Base-by-base conservation (phyloP, 2,113 vertebrate genomes). In the Synchiropus splendidus region DNA sequence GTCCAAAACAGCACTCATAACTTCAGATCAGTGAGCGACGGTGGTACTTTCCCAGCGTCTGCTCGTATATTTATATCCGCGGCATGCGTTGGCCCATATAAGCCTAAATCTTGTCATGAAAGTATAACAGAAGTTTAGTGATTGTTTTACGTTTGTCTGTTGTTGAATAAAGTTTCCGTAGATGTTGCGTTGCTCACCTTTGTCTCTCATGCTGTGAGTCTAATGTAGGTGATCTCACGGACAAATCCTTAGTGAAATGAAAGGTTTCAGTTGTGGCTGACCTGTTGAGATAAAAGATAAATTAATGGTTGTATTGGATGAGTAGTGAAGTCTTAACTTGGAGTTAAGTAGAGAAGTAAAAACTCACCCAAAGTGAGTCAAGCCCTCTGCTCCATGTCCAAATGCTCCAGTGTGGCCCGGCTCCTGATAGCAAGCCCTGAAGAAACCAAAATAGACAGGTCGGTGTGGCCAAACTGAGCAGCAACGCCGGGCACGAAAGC, bases 381-480 rank as follows among this genome's bases (percentile, higher is more conserved):
- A 74, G 58, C 35, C 45, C 36, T 61, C 42, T 55, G 56, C 59
- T 75, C 65, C 72, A 73, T 71, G 62, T 61, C 74, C 42, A 58
- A 64, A 64, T 45, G 52, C 49, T 42, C 40, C 54, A 50, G 45
- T 54, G 62, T 43, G 55, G 21, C 48, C 13, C 39, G 67, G 34
- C 67, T 66, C 54, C 64, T 59, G 57, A 66, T 58, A 78, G 77
- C 73, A 35, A 52, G 68, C 72, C 81, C 77, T 76, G 67, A 83
- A 77, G 52, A 58, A 64, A 86, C 87, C 81, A 84, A 88, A 87
- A 86, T 85, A 89, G 87, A 85, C 61, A 57, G 82, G 75, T 65
- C 46, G 66, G 77, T 72, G 84, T 85, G 85, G 78, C 85, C 86
- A 84, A 88, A 79, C 67, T 61, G 76, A 87, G 84, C 75, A 77